phyloP scores from a whole-genome alignment of 2,797 vertebrate genomes.

The Oceanodroma leucorhoa region DNA sequence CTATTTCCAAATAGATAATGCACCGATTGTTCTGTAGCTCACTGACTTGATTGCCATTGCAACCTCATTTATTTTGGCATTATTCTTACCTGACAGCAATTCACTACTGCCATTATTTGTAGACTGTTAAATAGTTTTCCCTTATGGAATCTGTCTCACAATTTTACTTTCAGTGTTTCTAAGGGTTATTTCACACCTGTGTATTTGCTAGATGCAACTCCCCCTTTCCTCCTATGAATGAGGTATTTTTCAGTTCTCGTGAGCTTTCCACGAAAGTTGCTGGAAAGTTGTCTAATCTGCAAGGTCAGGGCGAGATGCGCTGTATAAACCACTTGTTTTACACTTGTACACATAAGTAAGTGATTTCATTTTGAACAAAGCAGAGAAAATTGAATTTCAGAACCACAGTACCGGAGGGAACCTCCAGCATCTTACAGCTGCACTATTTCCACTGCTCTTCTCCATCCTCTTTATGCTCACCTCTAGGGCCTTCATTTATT shows the following conservation, averaged over 20 bases:
- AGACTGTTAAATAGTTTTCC: background rate
- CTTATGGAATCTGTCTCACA: background rate
- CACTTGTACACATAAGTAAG: background rate
- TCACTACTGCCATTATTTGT: background rate
- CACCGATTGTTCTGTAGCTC: background rate
- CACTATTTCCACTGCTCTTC: background rate
- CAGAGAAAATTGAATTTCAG: background rate
- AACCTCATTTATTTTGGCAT: background rate
- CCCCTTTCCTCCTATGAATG: background rate
- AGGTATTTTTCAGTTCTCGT: background rate
- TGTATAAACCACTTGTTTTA: background rate
- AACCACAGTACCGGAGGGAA: background rate
- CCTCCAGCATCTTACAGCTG: background rate
- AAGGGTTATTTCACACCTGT: background rate
- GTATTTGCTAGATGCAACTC: background rate
- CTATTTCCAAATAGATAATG: background rate
- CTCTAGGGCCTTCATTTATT: background rate
- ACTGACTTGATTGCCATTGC: background rate
- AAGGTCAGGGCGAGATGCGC: fast-evolving
- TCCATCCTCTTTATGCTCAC: background rate
- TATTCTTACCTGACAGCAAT: background rate
- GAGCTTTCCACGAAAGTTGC: background rate
- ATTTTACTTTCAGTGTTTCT: background rate
- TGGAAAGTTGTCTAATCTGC: background rate
- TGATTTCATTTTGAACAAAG: background rate